Conservation (phyloP, 1,140 invertebrate genomes). For the Bemisia tabaci region DNA sequence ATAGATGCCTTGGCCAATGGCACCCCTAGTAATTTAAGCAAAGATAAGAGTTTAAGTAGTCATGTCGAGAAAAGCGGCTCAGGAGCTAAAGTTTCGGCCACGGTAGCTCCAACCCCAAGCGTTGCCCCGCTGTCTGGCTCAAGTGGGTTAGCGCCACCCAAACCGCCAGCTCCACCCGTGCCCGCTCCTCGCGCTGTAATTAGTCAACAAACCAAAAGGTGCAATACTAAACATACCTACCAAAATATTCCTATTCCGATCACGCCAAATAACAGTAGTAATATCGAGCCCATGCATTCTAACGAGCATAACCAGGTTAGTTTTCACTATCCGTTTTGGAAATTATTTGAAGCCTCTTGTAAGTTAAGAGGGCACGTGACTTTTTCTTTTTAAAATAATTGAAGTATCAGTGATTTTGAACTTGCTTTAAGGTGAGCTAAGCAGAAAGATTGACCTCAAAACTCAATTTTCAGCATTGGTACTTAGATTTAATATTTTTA, state of each 20-base stretch:
- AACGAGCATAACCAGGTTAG: constrained; percentile 4
- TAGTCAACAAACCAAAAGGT: constrained; percentile 22
- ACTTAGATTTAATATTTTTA: no score
- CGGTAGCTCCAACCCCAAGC: neutral
- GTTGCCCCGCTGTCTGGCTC: constrained; percentile 4
- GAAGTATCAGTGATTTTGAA: no score
- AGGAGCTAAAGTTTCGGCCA: neutral
- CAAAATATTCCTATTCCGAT: constrained; percentile 38
- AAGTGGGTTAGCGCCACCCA: constrained; percentile 12
- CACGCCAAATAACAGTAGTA: constrained; percentile 26
- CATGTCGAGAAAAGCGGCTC: neutral
- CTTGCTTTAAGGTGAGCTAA: no score
- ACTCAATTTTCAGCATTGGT: no score
- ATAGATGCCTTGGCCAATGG: constrained; percentile 22
- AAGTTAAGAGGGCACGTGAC: no score
- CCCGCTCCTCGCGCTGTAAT: constrained; percentile 31
- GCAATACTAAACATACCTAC: constrained; percentile 35
- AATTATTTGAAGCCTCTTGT: no score
- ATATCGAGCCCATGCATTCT: constrained; percentile 2
- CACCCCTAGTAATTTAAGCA: neutral
- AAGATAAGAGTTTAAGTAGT: neutral
- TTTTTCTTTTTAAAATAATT: no score
- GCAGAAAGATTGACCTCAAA: no score
- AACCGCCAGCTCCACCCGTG: constrained; percentile 25
- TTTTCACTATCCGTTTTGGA: constrained; percentile 1